A percentile compares a stretch with the other conserved stretches of the same genome.
Evolutionary conservation across 2,113 vertebrate genomes (phyloP).

Genomic region (Oryctolagus cuniculus): DNA sequence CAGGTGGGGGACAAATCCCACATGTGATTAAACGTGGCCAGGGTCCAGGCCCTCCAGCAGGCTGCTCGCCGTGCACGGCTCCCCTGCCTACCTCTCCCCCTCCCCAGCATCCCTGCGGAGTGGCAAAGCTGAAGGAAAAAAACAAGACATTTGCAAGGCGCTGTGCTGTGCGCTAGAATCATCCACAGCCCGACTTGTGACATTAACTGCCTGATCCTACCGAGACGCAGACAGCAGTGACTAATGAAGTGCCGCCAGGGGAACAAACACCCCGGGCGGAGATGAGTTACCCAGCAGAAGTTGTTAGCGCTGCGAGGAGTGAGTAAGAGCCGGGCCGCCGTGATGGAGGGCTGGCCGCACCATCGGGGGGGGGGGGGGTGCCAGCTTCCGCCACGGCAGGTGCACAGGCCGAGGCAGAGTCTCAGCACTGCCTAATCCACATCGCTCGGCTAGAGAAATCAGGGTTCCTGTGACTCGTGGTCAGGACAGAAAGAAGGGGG

Average conservation of each 20-base stretch:
- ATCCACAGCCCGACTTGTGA: slow-evolving; percentile 36
- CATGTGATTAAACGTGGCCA: not conserved
- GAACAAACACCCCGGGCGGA: not conserved
- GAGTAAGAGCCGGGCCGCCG: not conserved
- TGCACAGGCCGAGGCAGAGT: not conserved
- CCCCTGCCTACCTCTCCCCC: not conserved
- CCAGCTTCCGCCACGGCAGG: too few species aligned
- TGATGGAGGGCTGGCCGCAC: too few species aligned
- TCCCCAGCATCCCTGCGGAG: not conserved
- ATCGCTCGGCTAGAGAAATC: not conserved
- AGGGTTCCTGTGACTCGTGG: not conserved
- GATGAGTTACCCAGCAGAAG: not conserved
- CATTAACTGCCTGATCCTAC: slow-evolving; percentile 32
- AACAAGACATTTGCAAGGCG: not conserved
- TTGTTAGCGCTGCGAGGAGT: not conserved
- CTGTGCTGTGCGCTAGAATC: not conserved
- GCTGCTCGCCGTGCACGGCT: fast-evolving
- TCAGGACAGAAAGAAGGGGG: not conserved
- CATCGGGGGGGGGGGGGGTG: too few species aligned
- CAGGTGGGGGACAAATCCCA: not conserved
- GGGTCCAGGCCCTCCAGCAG: too few species aligned
- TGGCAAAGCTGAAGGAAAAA: not conserved
- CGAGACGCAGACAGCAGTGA: not conserved
- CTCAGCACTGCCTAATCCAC: not conserved
- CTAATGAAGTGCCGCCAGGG: not conserved